These are phyloP conservation scores for Pycnonotus jocosus DNA, from an alignment of 2,113 vertebrate genomes.

Conservation along the genomic window DNA sequence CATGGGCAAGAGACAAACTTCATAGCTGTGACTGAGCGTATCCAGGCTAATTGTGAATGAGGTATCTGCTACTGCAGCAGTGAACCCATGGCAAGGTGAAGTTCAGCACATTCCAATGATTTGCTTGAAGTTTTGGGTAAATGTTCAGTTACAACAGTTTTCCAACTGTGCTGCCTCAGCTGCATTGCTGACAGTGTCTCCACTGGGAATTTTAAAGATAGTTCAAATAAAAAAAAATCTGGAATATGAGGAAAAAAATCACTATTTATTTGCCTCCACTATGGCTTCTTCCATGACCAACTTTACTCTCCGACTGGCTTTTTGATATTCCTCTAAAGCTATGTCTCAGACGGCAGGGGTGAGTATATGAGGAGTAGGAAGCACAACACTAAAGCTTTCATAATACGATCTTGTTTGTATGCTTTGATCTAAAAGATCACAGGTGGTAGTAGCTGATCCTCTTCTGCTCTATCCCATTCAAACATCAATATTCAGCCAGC, in stretches of 20 bases:
- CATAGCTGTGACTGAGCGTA: background rate
- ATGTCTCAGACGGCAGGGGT: background rate
- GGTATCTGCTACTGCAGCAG: background rate
- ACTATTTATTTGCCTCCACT: background rate
- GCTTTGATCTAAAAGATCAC: background rate
- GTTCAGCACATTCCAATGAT: accelerated
- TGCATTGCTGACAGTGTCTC: background rate
- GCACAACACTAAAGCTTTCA: background rate
- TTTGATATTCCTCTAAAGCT: background rate
- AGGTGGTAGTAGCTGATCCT: background rate
- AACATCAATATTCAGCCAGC: background rate
- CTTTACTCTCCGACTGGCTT: background rate
- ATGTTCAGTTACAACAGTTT: background rate
- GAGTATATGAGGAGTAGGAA: background rate
- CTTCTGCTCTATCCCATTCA: background rate
- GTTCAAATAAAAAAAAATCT: background rate
- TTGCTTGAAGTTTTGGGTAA: background rate
- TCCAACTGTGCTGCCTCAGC: background rate
- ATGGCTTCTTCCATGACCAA: background rate
- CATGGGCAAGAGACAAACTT: background rate
- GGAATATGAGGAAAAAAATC: background rate
- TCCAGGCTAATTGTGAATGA: background rate
- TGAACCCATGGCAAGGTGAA: background rate
- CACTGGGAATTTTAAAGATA: background rate
- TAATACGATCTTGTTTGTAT: background rate